These are phyloP conservation scores for Dioctria linearis DNA, from an alignment of 2,888 invertebrate species.

Conservation along the genomic window DNA sequence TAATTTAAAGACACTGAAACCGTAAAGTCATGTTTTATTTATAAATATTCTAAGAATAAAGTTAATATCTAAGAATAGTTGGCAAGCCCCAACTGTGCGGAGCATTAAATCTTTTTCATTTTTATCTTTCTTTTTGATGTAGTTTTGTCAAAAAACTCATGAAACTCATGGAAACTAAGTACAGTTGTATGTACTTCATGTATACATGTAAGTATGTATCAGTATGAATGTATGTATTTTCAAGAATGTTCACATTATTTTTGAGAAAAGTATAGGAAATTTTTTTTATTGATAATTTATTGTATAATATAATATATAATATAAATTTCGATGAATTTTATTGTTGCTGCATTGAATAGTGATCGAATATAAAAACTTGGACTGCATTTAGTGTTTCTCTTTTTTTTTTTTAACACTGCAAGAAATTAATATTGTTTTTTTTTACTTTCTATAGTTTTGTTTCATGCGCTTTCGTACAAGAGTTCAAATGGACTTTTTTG, in stretches of 20 bases:
- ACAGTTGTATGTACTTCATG: too few relatives aligned
- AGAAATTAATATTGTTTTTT: neutral
- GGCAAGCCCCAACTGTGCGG: conserved; percentile 31
- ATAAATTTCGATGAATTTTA: conserved; percentile 20
- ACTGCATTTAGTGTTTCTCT: conserved; percentile 3
- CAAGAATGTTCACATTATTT: neutral
- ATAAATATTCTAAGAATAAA: conserved; percentile 45
- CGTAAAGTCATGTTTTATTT: conserved; percentile 50
- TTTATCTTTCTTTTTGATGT: neutral
- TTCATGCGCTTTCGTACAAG: conserved; percentile 31
- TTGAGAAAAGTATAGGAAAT: neutral
- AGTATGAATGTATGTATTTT: too few relatives aligned
- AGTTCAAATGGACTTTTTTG: conserved; percentile 34
- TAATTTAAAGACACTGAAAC: conserved; percentile 30
- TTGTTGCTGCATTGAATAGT: neutral
- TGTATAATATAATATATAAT: too few relatives aligned
- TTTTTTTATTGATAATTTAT: too few relatives aligned
- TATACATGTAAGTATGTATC: too few relatives aligned
- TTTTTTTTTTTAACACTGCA: conserved; percentile 23
- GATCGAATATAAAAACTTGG: conserved; percentile 6
- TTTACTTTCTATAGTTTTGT: conserved; percentile 29
- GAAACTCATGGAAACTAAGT: conserved; percentile 33
- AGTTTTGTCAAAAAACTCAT: conserved; percentile 31
- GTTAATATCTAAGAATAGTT: conserved; percentile 50
- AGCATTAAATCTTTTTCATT: neutral